phyloP scores from a whole-genome alignment of 1,140 invertebrate genomes.

The Heliconius hermathena region DNA sequence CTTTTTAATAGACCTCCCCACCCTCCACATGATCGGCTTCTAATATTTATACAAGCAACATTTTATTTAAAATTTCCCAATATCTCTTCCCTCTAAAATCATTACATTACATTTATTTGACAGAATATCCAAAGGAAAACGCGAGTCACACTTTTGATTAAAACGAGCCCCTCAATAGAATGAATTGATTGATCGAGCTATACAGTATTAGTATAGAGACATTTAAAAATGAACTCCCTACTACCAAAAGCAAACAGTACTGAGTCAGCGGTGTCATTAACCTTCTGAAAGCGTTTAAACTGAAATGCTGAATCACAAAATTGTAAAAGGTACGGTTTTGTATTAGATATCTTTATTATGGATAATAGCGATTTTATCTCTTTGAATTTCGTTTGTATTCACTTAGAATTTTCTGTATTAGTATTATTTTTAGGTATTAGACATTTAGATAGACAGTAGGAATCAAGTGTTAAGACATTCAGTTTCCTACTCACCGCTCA shows the following conservation, averaged over 20 bases:
- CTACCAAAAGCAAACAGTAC: conserved; percentile 4
- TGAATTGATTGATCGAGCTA: conserved; percentile 28
- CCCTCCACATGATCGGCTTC: background rate
- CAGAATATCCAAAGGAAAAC: conserved; percentile 16
- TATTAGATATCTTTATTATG: background rate
- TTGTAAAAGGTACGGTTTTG: conserved; percentile 1
- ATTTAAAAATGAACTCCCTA: conserved; percentile 22
- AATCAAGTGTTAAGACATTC: too few relatives aligned
- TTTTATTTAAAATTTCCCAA: conserved; percentile 11
- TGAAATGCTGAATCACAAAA: conserved; percentile 9
- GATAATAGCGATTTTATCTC: background rate
- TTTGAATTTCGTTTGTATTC: background rate
- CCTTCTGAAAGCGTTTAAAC: conserved; percentile 9
- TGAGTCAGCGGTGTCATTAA: conserved; percentile 35
- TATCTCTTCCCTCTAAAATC: conserved; percentile 16
- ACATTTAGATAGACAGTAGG: too few relatives aligned
- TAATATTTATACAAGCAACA: background rate
- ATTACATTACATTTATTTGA: conserved; percentile 18
- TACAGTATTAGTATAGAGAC: conserved; percentile 16
- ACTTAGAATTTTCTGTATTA: background rate
- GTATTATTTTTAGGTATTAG: background rate
- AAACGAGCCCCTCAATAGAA: conserved; percentile 24
- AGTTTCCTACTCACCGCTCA: too few relatives aligned
- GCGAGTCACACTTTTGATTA: conserved; percentile 34
- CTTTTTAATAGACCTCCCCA: background rate